Base-by-base conservation (phyloP, 1,140 invertebrate species). In the Ips typographus region DNA sequence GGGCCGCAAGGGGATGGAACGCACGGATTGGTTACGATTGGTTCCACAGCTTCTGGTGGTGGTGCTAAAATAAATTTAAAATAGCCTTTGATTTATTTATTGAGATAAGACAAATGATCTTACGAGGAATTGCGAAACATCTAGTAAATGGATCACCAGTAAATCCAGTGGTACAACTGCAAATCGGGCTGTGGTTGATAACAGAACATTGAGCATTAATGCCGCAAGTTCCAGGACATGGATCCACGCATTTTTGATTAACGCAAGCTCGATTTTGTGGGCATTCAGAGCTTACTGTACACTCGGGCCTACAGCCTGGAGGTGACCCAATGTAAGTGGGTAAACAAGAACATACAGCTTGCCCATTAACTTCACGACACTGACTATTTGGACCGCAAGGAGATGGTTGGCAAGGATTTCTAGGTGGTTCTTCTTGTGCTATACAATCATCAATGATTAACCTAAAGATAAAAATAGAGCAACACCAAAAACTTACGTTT, bases 1-100 rank as follows among this genome's bases (percentile, higher is more conserved):
- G 89, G 85, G 39, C 93, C 93, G 79, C 92, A 94, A 2, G 91
- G 91, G 36, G 89, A 91, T 51, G 91, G 90, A 63, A 83, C 81
- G 77, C 91, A 93, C 2, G 89, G 90, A 77, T 91, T 83, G 68
- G 74, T 64, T 72, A 73, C 51, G 38, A 68, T 37, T 60, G 56
- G 61, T 38, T 65, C 56, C 53, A 56, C 76, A 59, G 72, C 69
- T 56, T 66, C 61, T 67, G 73, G 73, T 49, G 75, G 76, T 39
- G 76, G 74, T 75, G 58, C 39, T 70, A 71, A 74, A 72, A 71
- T 64, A 39, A 40, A 5, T 22, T 22, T 22, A 22, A 22, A 22
- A 22, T 22, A 22, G 22, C 22, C 22, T 49, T 62, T 51, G 5
- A 53, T 39, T 49, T n/a, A 51, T 58, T n/a, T 4, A n/a, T 60